Evolutionary conservation across 1,140 invertebrate species (phyloP), one percentile per base, ranked within the genome.

Genomic region (Cecropterus lyciades): DNA sequence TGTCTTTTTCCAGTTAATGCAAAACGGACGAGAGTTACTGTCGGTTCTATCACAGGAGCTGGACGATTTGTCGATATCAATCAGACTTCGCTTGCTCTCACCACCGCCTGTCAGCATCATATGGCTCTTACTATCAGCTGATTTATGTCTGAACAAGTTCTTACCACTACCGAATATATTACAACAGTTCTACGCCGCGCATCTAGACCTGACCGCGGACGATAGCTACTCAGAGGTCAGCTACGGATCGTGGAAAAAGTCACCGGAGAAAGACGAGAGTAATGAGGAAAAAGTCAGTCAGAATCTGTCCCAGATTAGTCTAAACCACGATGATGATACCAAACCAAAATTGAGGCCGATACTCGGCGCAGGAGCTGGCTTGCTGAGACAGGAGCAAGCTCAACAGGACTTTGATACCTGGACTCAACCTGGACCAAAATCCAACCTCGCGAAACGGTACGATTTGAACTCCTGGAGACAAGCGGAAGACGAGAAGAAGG

Each of bases 211-310:
- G 5, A 82, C 82, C 3, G 69, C 78, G 0, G 89, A 92, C 5
- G 85, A 89, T 3, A 85, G 70, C 20, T 92, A 82, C 68, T 89
- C 80, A 14, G 88, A 92, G 77, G 87, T 92, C 8, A 82, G 75
- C 30, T 92, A 91, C 16, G 89, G 89, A 0, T 91, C 89, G 0
- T 92, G 89, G 89, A 92, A 89, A 57, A 90, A 89, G 24, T 72
- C 60, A 20, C 80, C 78, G 0, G 78, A 82, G 8, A 81, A 84
- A 20, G 81, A 85, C 0, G 84, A 83, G 1, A 13, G 75, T 76
- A 15, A 66, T 3, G 13, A 68, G 0, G 84, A 91, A 0, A 84
- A 84, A 65, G 65, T 81, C 2, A 70, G 71, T 5, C 79, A 80
- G 17, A 88, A 84, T 57, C 8, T 88, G 0, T 84, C 84, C 0